Evolutionary conservation across 2,797 vertebrate genomes (phyloP).

Genomic region (Paramormyrops hopkinsi): DNA sequence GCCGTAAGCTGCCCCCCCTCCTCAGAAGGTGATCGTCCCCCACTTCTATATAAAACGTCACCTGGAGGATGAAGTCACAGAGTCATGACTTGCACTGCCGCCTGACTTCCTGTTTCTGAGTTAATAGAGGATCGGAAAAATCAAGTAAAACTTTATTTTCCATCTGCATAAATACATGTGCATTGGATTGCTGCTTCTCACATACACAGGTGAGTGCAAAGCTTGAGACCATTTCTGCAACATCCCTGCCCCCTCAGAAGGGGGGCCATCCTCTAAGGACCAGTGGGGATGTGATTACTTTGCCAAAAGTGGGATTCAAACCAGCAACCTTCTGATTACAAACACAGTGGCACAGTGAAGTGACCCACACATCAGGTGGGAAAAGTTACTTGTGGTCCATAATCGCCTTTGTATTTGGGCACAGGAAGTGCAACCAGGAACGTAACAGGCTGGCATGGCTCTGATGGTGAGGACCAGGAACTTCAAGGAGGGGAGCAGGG

Average conservation of each 20-base stretch:
- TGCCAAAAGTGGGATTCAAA: background rate
- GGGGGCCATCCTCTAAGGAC: background rate
- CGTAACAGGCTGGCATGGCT: background rate
- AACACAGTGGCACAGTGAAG: background rate
- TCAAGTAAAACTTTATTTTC: background rate
- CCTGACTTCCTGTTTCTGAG: background rate
- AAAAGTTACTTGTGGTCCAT: background rate
- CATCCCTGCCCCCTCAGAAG: too few relatives aligned
- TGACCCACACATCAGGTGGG: background rate
- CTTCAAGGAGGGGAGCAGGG: background rate
- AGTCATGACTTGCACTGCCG: background rate
- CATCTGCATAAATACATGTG: background rate
- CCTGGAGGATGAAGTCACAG: too few relatives aligned
- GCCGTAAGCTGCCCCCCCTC: background rate
- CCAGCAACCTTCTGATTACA: background rate
- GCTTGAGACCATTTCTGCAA: too few relatives aligned
- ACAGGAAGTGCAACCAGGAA: background rate
- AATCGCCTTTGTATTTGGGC: background rate
- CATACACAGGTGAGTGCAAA: background rate
- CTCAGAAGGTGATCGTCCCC: background rate
- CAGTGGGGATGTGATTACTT: background rate
- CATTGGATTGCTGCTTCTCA: background rate
- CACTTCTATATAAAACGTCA: background rate
- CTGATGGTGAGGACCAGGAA: background rate
- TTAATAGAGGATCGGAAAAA: background rate